Percentiles rank a stretch among this genome's conserved stretches.
Conservation (phyloP, 2,888 invertebrate species). For the Lithophane ornitopus region DNA sequence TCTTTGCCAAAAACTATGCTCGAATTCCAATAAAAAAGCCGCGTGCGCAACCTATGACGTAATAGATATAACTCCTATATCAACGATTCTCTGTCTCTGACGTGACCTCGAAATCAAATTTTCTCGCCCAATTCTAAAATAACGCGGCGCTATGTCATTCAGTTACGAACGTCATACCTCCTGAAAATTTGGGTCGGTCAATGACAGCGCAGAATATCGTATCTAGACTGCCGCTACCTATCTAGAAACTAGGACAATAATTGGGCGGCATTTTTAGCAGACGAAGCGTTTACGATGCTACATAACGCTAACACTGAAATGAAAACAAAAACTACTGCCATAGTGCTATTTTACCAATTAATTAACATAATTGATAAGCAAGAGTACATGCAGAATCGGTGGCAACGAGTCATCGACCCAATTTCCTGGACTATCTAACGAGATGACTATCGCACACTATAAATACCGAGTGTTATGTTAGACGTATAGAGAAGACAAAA, state of each 20-base stretch:
- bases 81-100: constrained; percentile 72
- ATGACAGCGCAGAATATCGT: constrained; percentile 79
- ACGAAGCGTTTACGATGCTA: constrained; percentile 44
- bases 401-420: constrained; percentile 83
- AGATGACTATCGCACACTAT: constrained; percentile 82
- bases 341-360: constrained; percentile 3
- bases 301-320: constrained; percentile 3
- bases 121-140: constrained; percentile 82
- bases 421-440: constrained; percentile 82
- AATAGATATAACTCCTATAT: constrained; percentile 69
- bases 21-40: constrained; percentile 55
- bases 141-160: constrained; percentile 81
- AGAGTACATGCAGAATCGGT: constrained; percentile 67
- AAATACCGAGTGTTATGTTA: constrained; percentile 78
- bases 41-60: constrained; percentile 78
- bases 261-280: constrained; percentile 64
- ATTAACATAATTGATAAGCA: constrained; percentile 39
- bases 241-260: constrained; percentile 68
- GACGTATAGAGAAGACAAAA: constrained; percentile 81
- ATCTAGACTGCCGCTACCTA: constrained; percentile 69
- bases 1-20: constrained; percentile 54
- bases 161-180: constrained; percentile 79
- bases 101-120: constrained; percentile 82
- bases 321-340: background rate
- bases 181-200: constrained; percentile 86